Evolutionary conservation across 1,140 invertebrate species (phyloP).

Genomic region (Leptopilina clavipes): DNA sequence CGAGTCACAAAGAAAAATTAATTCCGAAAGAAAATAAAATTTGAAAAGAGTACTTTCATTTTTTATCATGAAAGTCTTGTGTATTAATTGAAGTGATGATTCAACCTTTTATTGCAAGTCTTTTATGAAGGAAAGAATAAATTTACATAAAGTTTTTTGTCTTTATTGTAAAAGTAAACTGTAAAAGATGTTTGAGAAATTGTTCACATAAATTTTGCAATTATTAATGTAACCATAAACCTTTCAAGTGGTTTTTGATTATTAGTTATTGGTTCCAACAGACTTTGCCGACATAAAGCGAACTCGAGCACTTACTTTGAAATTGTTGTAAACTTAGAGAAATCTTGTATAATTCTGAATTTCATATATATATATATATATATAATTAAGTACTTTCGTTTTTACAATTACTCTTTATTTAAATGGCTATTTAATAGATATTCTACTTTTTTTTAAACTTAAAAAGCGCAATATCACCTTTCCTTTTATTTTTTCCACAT

Average conservation of each 20-base stretch:
- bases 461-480: too few species aligned
- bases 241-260: constrained; percentile 3
- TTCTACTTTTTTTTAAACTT: too few species aligned
- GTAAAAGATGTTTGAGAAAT: background rate
- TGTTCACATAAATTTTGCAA: constrained; percentile 7
- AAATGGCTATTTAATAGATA: background rate
- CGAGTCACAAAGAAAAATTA: too few species aligned
- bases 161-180: background rate
- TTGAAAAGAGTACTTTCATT: background rate
- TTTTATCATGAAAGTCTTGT: background rate
- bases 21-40: background rate
- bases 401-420: background rate
- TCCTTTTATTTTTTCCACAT: too few species aligned
- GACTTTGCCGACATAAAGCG: background rate
- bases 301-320: background rate
- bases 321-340: constrained; percentile 16
- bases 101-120: background rate
- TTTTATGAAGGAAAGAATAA: background rate
- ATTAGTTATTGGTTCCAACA: background rate
- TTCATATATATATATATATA: background rate
- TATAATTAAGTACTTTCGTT: constrained; percentile 8
- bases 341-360: background rate
- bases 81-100: background rate
- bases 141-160: background rate
- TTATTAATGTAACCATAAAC: background rate